phyloP scores from a whole-genome alignment of 2,888 invertebrate species.

The Erebia epiphron region DNA sequence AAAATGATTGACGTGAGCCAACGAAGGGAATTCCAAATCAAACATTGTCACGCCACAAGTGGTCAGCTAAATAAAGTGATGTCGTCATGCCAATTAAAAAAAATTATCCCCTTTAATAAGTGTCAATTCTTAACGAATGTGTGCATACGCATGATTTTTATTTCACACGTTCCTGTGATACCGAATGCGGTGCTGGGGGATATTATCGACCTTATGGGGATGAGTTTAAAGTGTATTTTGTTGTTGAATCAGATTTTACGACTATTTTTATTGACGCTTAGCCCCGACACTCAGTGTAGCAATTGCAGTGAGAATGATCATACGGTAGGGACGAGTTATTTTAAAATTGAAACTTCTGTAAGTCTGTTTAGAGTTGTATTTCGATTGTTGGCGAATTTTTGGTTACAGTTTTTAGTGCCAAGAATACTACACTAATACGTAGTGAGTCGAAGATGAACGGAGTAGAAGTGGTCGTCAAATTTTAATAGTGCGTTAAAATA shows the following conservation, averaged over 20 bases:
- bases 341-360: constrained; percentile 52
- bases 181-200: constrained; percentile 42
- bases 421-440: constrained; percentile 53
- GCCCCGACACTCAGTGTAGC: constrained; percentile 75
- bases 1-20: constrained; percentile 52
- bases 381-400: constrained; percentile 33
- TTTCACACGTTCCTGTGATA: constrained; percentile 76
- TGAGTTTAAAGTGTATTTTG: constrained; percentile 53
- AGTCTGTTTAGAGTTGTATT: constrained; percentile 47
- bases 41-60: constrained; percentile 65
- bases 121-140: constrained; percentile 83
- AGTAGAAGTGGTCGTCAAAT: constrained; percentile 80
- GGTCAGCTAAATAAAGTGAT: constrained; percentile 74
- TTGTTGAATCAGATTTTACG: constrained; percentile 57
- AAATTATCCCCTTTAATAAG: constrained; percentile 81
- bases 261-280: constrained; percentile 82
- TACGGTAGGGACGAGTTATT: constrained; percentile 46
- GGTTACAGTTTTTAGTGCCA: constrained; percentile 42
- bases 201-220: constrained; percentile 50
- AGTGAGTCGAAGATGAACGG: constrained; percentile 75
- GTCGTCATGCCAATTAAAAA: constrained; percentile 82
- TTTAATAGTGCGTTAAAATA: constrained; percentile 83
- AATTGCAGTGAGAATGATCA: constrained; percentile 64
- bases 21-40: constrained; percentile 72
- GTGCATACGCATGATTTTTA: constrained; percentile 82